phyloP scores from a whole-genome alignment of 2,797 vertebrate genomes.

The Calcarius lapponicus region DNA sequence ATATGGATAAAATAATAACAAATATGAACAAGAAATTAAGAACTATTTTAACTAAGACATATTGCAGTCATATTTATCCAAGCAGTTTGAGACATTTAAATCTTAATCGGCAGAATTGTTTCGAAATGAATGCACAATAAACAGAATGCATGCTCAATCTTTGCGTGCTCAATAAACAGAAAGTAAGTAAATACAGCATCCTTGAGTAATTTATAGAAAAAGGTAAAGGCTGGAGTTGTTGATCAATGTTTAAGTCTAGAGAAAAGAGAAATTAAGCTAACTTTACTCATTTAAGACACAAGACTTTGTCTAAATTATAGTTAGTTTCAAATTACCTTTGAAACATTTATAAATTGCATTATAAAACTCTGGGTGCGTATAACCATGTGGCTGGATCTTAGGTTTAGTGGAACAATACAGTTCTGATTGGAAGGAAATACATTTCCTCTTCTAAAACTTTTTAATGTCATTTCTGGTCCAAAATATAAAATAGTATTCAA shows the following conservation, averaged over 20 bases:
- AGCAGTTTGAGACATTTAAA: accelerated
- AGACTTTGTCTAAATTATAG: neutral
- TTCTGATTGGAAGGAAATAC: conserved; percentile 45
- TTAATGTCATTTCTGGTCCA: conserved; percentile 35
- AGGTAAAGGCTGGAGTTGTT: neutral
- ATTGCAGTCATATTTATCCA: neutral
- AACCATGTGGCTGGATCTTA: neutral
- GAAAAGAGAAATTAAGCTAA: neutral
- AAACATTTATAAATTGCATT: neutral
- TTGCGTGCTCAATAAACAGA: neutral
- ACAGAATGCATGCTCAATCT: neutral
- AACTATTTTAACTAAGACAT: neutral
- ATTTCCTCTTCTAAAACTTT: conserved; percentile 50
- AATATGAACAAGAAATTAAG: neutral
- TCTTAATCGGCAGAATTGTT: neutral
- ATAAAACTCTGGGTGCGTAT: neutral
- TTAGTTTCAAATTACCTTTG: neutral
- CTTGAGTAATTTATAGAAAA: neutral
- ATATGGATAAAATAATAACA: neutral
- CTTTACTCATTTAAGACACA: neutral
- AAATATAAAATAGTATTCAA: conserved; percentile 51
- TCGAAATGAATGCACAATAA: neutral
- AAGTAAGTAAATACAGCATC: neutral
- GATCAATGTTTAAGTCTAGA: neutral
- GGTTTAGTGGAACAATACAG: conserved; percentile 29